Conservation (phyloP, 1,140 invertebrate species). For the Drosophila arizonae region DNA sequence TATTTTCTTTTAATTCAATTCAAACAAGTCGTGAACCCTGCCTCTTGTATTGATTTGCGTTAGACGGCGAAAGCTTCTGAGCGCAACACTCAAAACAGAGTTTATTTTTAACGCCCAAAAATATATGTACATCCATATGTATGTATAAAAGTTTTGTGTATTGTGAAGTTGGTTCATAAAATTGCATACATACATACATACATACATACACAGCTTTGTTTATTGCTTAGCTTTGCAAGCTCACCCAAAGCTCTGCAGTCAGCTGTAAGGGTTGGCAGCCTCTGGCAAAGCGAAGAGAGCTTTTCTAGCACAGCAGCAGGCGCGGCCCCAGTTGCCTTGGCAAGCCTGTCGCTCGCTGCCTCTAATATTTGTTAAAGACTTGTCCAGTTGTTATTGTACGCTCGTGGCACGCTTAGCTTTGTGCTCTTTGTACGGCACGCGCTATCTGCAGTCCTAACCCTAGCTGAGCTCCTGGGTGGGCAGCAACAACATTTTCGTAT, state of each 20-base stretch:
- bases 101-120: too few species aligned
- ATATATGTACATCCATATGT: too few species aligned
- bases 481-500: slow-evolving; percentile 14
- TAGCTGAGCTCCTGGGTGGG: neutral
- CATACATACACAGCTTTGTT: neutral
- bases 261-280: slow-evolving; percentile 38
- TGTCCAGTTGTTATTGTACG: slow-evolving; percentile 59
- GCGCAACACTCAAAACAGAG: too few species aligned
- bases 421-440: neutral
- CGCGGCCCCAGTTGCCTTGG: slow-evolving; percentile 1
- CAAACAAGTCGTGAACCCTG: too few species aligned
- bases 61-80: too few species aligned
- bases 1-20: too few species aligned
- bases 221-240: slow-evolving; percentile 20
- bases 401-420: slow-evolving; percentile 31
- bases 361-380: slow-evolving; percentile 10
- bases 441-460: neutral
- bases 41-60: too few species aligned
- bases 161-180: too few species aligned
- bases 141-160: too few species aligned
- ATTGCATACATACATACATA: neutral
- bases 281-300: slow-evolving; percentile 5
- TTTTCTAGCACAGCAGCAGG: slow-evolving; percentile 15
- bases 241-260: slow-evolving; percentile 11
- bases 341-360: slow-evolving; percentile 17